Base-by-base conservation (phyloP, 1,140 invertebrate species). In the Piezodorus guildinii region DNA sequence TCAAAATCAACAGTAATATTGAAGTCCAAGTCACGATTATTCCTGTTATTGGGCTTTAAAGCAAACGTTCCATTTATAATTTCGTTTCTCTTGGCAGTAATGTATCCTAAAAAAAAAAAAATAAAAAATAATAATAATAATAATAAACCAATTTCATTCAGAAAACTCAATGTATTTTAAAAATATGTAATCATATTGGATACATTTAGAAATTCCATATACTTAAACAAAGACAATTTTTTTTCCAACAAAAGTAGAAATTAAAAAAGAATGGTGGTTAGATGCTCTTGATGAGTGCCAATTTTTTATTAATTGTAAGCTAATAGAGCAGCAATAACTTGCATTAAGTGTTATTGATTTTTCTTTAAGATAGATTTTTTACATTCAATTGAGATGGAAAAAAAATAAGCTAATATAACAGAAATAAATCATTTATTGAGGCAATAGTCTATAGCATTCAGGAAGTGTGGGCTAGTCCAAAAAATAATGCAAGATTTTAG, bases 1-100 rank as follows among this genome's bases (percentile, higher is more conserved):
- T 95, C 89, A 77, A 98, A 99, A 70, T 94, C 84, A 25, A 98
- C 81, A 70, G 92, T 85, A 61, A 99, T 86, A 58, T 85, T 85
- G 76, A 99, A 98, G 77, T 99, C 97, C 58, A 99, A 80, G 77
- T 99, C 96, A 59, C 96, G 85, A 71, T 94, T 95, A 76, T 99
- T 99, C 43, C 92, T 83, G 56, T 87, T 86, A 76, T 99, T 99
- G 9, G 95, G 96, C 68, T 87, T 88, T 87, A 98, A 93, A 44
- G 84, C 83, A 74, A 99, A 96, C 4, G 81, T 83, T 21, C 97
- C 96, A 52, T 81, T 85, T 51, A 99, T 87, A 73, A 95, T 91
- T 75, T 99, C 96, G 19, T 88, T 85, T 69, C 91, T 93, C 72
- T 95, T 95, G 3, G 95, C 91, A 9, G 94, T 94, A 78, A 97